Conservation (phyloP, 2,888 invertebrate genomes). For the Dasysyrphus albostriatus region DNA sequence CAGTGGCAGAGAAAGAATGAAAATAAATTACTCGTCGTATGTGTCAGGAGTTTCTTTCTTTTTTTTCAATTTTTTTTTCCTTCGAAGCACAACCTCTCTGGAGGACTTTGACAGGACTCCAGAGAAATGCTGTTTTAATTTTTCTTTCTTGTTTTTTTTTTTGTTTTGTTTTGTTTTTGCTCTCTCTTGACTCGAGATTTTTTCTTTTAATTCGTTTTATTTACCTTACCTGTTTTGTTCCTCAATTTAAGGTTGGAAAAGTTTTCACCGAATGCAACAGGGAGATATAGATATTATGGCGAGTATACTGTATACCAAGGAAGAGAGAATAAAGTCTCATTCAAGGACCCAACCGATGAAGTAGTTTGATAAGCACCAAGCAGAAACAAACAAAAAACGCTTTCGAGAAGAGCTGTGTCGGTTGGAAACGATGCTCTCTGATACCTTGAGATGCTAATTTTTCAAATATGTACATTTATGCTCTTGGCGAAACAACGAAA, state of each 20-base stretch:
- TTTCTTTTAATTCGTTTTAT: constrained; percentile 49
- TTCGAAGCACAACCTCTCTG: constrained; percentile 40
- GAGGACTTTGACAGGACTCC: constrained; percentile 70
- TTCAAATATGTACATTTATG: constrained; percentile 28
- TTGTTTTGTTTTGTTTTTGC: constrained; percentile 39
- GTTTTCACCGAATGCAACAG: constrained; percentile 58
- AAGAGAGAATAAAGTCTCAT: not conserved
- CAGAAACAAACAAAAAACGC: not conserved
- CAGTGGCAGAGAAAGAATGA: constrained; percentile 40
- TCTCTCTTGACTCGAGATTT: constrained; percentile 33
- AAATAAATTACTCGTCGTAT: constrained; percentile 65
- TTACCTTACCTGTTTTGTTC: constrained; percentile 59
- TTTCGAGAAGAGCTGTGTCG: constrained; percentile 20
- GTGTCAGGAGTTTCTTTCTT: constrained; percentile 63
- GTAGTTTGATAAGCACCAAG: constrained; percentile 21
- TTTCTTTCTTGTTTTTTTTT: constrained; percentile 28
- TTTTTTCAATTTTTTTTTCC: constrained; percentile 47
- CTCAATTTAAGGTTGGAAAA: constrained; percentile 52
- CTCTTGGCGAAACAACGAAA: constrained; percentile 5
- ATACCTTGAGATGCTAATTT: constrained; percentile 38
- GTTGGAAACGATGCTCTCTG: constrained; percentile 17
- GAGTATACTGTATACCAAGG: not conserved
- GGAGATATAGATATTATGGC: constrained; percentile 14
- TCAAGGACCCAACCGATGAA: constrained; percentile 10
- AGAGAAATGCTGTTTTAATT: constrained; percentile 73